These are phyloP conservation scores for Hozukius guyotensis DNA, from an alignment of 2,797 vertebrate genomes.

Conservation along the genomic window DNA sequence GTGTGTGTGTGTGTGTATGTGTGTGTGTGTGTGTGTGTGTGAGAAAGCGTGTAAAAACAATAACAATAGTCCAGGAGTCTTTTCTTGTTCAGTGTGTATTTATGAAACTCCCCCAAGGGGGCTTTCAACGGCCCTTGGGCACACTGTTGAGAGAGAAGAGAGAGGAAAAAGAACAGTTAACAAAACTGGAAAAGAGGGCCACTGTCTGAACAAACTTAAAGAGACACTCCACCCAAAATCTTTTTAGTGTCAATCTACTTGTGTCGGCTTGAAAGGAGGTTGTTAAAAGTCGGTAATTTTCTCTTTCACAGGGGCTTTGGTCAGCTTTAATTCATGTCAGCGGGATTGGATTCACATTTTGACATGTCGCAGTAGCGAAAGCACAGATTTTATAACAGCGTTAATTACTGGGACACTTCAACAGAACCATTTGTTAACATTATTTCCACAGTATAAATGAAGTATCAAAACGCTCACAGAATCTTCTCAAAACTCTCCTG, in stretches of 20 bases:
- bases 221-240: slow-evolving; percentile 11
- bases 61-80: slow-evolving; percentile 72
- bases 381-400: background rate
- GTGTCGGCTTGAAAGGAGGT: slow-evolving; percentile 1
- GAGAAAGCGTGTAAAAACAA: slow-evolving; percentile 51
- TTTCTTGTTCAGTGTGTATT: slow-evolving; percentile 74
- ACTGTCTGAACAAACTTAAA: slow-evolving; percentile 34
- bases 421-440: background rate
- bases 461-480: background rate
- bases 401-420: background rate
- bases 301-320: background rate
- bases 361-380: slow-evolving; percentile 2
- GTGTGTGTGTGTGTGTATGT: slow-evolving; percentile 34
- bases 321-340: background rate
- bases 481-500: background rate
- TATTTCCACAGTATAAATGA: background rate
- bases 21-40: slow-evolving; percentile 21
- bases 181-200: slow-evolving; percentile 28
- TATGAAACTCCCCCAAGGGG: slow-evolving; percentile 93
- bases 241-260: slow-evolving; percentile 7
- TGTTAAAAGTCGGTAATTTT: slow-evolving; percentile 10
- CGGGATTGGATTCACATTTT: background rate
- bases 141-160: slow-evolving; percentile 81
- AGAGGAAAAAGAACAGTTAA: slow-evolving; percentile 49
- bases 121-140: slow-evolving; percentile 97